Evolutionary conservation across 2,888 invertebrate genomes (phyloP).

Genomic region (Drosophila pegasa): DNA sequence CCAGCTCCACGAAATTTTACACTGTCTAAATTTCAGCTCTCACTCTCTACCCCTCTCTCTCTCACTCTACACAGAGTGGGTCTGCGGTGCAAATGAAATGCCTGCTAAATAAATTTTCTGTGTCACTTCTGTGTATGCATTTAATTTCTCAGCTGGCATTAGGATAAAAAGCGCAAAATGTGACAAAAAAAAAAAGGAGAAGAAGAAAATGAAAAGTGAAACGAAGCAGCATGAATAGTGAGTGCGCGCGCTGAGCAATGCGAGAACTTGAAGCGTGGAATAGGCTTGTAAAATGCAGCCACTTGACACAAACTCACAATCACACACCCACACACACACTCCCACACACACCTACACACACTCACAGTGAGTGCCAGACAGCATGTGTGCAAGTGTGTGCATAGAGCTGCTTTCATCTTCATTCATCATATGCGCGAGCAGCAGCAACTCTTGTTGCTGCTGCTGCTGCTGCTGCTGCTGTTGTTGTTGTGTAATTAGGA

Average conservation of each 20-base stretch:
- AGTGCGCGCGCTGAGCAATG: constrained; percentile 30
- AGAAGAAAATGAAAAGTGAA: not conserved
- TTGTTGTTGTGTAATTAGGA: constrained; percentile 42
- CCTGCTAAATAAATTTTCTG: constrained; percentile 70
- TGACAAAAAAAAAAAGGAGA: not conserved
- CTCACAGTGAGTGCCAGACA: constrained; percentile 23
- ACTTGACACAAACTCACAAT: constrained; percentile 57
- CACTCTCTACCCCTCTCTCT: not conserved
- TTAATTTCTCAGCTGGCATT: constrained; percentile 70
- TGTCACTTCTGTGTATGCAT: constrained; percentile 69
- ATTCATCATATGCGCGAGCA: constrained; percentile 55
- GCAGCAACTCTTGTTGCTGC: constrained; percentile 26
- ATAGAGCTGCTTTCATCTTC: constrained; percentile 47
- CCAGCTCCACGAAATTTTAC: constrained; percentile 18
- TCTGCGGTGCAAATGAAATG: constrained; percentile 54
- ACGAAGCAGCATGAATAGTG: not conserved
- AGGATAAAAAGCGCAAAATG: constrained; percentile 31
- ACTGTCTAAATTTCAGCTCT: constrained; percentile 36
- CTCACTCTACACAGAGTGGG: not conserved
- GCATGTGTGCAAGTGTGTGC: constrained; percentile 10
- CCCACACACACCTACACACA: not conserved
- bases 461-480: constrained; percentile 8
- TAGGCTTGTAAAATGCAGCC: constrained; percentile 66
- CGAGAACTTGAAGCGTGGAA: constrained; percentile 36
- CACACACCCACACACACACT: not conserved